Evolutionary conservation across 1,140 invertebrate genomes (phyloP).

Genomic region (Lamellibrachia luymesi): DNA sequence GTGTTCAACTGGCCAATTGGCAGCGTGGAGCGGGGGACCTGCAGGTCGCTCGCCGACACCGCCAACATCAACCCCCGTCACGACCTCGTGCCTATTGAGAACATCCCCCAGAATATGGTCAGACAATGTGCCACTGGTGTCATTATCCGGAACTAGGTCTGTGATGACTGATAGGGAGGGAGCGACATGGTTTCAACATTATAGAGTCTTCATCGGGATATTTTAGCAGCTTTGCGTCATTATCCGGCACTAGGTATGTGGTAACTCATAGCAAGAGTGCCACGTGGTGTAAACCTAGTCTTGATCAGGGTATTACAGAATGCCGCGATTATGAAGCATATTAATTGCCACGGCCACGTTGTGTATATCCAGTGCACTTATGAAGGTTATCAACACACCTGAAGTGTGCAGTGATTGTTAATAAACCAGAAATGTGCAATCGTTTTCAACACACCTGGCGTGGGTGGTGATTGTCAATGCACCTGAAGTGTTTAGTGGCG

Average conservation of each 20-base stretch:
- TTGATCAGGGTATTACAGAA: neutral
- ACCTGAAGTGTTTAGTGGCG: neutral
- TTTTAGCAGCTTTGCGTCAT: neutral
- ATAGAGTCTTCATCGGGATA: neutral
- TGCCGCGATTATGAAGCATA: neutral
- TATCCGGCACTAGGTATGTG: neutral
- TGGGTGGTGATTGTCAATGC: neutral
- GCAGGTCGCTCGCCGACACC: slow-evolving; percentile 22
- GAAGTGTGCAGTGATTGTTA: neutral
- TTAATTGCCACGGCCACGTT: neutral
- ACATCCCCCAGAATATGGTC: slow-evolving; percentile 19
- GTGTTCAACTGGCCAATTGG: slow-evolving; percentile 19
- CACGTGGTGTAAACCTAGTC: neutral
- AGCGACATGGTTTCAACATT: neutral
- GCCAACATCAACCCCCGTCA: slow-evolving; percentile 26
- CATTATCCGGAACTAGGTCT: neutral
- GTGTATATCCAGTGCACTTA: neutral
- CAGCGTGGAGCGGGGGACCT: slow-evolving; percentile 11
- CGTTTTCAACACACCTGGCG: neutral
- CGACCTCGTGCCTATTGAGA: slow-evolving; percentile 23
- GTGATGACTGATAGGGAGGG: neutral
- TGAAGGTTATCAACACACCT: neutral
- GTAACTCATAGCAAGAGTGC: neutral
- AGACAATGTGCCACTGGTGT: neutral
- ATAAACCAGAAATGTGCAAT: neutral